phyloP scores from a whole-genome alignment of 2,113 vertebrate species.

The Planiliza haematocheilus region DNA sequence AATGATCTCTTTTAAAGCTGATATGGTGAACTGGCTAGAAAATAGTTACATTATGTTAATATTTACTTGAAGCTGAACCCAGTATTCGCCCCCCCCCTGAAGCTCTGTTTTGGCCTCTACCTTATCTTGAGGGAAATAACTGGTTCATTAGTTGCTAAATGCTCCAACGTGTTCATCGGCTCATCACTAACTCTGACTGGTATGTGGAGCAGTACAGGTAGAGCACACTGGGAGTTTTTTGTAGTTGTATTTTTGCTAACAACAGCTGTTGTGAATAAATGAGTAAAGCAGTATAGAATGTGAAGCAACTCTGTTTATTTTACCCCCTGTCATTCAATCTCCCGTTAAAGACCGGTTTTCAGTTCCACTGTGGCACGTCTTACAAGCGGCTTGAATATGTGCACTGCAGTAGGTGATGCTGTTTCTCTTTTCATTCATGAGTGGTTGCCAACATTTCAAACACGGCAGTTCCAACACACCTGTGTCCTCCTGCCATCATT shows the following conservation, averaged over 20 bases:
- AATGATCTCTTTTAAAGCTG: no score
- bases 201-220: no score
- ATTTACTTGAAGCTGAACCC: neutral
- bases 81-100: neutral
- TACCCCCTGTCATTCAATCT: no score
- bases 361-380: neutral
- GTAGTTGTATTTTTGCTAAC: no score
- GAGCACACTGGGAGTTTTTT: no score
- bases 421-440: neutral
- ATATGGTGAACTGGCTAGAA: neutral
- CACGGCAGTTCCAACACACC: slow-evolving; percentile 16
- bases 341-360: neutral
- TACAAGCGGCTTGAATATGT: neutral
- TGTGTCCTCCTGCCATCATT: slow-evolving; percentile 32
- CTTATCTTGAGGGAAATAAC: neutral
- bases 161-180: neutral
- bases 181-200: neutral
- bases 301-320: neutral
- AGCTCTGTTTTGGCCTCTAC: neutral
- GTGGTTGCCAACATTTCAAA: neutral
- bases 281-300: no score
- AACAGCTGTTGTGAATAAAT: no score
- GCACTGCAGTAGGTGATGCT: neutral
- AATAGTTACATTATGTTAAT: neutral
- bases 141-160: neutral